Evolutionary conservation across 64 coral and sea anemone genomes (phyloP).

Genomic region (Pocillopora damicornis): DNA sequence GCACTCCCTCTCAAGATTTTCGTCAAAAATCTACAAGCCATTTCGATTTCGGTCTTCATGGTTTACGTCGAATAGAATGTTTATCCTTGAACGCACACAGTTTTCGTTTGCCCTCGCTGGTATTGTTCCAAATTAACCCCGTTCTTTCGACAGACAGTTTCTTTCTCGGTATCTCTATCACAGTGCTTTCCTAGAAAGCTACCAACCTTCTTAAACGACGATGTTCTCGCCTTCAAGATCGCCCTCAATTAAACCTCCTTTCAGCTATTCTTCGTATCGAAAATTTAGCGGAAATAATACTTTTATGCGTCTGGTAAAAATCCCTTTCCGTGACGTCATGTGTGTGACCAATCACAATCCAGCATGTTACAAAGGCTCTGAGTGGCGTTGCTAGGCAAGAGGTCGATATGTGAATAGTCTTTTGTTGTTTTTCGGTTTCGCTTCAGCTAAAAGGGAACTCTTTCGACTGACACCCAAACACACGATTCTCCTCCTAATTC

Average conservation of each 20-base stretch:
- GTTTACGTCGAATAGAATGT: background rate
- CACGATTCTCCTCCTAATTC: background rate
- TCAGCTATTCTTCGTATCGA: background rate
- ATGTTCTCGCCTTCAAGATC: background rate
- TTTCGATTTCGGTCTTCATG: conserved; percentile 88
- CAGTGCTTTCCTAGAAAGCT: background rate
- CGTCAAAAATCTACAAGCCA: conserved; percentile 86
- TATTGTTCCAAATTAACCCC: conserved; percentile 3
- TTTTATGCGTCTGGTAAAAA: conserved; percentile 53
- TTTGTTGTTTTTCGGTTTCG: conserved; percentile 10
- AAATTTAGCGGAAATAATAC: conserved; percentile 52
- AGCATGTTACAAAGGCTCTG: conserved; percentile 23
- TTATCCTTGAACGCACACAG: background rate
- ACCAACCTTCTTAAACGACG: background rate
- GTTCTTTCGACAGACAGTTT: conserved; percentile 16
- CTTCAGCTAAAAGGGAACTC: background rate
- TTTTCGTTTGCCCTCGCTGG: background rate
- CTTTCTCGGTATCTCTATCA: background rate
- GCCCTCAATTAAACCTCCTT: background rate
- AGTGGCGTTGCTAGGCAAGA: conserved; percentile 34
- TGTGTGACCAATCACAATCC: conserved; percentile 43
- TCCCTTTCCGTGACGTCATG: conserved; percentile 46
- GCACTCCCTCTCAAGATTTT: conserved; percentile 68
- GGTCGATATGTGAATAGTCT: conserved; percentile 21
- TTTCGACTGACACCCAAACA: background rate